These are phyloP conservation scores for Cuculus canorus DNA, from an alignment of 2,797 vertebrate genomes.

Conservation along the genomic window DNA sequence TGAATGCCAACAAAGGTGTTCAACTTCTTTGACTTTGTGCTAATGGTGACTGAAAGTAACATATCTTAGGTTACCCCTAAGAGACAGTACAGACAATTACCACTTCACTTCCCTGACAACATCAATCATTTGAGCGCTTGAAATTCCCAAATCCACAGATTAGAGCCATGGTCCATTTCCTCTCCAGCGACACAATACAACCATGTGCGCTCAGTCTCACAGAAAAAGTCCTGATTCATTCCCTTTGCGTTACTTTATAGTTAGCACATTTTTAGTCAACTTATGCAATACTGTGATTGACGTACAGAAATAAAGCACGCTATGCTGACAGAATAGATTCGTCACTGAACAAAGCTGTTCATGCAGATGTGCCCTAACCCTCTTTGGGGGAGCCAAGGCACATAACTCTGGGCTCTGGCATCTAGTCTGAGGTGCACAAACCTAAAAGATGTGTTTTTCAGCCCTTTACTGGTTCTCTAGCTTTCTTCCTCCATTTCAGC, in stretches of 20 bases:
- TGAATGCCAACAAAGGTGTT: not conserved
- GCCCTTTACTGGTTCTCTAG: not conserved
- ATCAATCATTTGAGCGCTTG: not conserved
- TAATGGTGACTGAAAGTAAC: not conserved
- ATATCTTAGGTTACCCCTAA: not conserved
- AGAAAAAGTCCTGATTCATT: not conserved
- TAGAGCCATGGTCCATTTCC: not conserved
- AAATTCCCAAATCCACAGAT: not conserved
- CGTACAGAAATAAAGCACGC: not conserved
- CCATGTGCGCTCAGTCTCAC: not conserved
- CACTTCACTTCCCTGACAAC: not conserved
- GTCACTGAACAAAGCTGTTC: not conserved
- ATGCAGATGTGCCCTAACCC: not conserved
- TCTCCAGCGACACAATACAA: not conserved
- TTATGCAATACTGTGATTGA: conserved; percentile 3
- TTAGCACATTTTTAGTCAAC: not conserved
- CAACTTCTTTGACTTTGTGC: not conserved
- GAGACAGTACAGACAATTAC: not conserved
- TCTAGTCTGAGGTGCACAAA: not conserved
- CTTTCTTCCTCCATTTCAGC: not conserved
- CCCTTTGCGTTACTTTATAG: not conserved
- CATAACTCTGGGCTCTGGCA: not conserved
- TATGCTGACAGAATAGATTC: not conserved
- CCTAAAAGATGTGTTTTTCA: not conserved
- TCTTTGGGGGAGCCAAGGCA: not conserved